phyloP scores from a whole-genome alignment of 2,797 vertebrate species.

The Taenioides sp. region DNA sequence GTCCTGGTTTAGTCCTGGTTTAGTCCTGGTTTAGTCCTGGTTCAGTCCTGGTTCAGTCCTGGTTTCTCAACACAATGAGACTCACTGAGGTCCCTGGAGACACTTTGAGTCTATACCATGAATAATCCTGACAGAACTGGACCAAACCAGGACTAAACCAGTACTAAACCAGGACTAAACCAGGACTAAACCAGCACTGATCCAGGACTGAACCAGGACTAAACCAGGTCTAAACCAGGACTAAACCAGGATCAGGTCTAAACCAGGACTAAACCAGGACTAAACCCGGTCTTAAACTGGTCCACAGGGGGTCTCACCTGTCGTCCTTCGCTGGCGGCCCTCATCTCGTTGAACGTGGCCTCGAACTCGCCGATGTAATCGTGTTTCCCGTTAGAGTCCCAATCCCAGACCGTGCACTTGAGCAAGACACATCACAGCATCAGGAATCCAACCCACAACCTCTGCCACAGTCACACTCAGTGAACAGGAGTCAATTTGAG shows the following conservation, averaged over 20 bases:
- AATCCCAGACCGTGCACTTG: slow-evolving; percentile 87
- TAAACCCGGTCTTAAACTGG: background rate
- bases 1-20: background rate
- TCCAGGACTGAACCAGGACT: background rate
- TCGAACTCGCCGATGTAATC: slow-evolving; percentile 89
- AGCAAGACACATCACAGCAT: background rate
- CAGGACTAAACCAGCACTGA: background rate
- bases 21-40: background rate
- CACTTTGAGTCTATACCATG: no score
- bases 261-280: background rate
- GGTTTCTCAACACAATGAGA: no score
- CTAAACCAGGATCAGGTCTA: no score
- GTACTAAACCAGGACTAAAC: background rate
- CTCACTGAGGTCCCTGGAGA: no score
- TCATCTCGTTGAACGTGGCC: slow-evolving; percentile 86
- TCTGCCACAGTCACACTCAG: no score
- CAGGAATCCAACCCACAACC: no score
- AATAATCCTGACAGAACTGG: no score
- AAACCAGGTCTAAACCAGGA: background rate
- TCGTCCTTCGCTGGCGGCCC: slow-evolving; percentile 79
- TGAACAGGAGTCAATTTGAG: no score
- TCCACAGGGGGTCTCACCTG: slow-evolving; percentile 33
- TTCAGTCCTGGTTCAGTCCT: no score
- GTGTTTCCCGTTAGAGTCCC: slow-evolving; percentile 89
- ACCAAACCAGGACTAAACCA: no score